Evolutionary conservation across 1,140 invertebrate genomes (phyloP).

Genomic region (Diabrotica virgifera): DNA sequence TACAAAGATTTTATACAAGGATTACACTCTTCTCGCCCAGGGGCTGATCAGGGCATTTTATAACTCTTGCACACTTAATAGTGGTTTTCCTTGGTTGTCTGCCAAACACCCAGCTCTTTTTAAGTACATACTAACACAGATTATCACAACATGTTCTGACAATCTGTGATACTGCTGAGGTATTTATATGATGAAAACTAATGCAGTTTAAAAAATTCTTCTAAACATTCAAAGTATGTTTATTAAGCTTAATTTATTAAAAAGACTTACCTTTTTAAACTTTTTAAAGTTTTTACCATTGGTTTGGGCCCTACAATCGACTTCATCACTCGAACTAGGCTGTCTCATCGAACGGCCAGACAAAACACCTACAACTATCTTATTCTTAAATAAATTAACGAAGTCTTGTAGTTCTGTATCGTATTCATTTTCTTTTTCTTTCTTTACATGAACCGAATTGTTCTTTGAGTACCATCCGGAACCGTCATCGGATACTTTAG

Average conservation of each 20-base stretch:
- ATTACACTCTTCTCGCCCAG: no score
- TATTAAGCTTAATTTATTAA: background rate
- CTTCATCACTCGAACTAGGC: background rate
- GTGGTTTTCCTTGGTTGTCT: no score
- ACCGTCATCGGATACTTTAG: background rate
- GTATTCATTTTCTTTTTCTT: constrained; percentile 13
- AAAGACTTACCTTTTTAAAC: constrained; percentile 25
- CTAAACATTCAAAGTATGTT: background rate
- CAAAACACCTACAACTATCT: constrained; percentile 18
- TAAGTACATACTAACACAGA: no score
- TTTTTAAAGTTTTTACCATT: constrained; percentile 25
- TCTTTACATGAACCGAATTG: background rate
- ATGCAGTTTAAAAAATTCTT: background rate
- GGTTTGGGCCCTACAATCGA: background rate
- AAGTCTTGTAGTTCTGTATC: constrained; percentile 20
- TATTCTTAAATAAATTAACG: constrained; percentile 20
- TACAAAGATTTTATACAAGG: no score
- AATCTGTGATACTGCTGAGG: no score
- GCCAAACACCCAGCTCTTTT: no score
- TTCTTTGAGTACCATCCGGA: constrained; percentile 24
- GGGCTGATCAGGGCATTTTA: background rate
- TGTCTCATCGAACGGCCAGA: background rate
- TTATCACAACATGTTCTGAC: no score
- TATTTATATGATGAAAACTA: no score
- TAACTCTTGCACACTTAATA: background rate